These are phyloP conservation scores for Enchytraeus crypticus DNA, from an alignment of 2,888 invertebrate genomes.

Conservation along the genomic window DNA sequence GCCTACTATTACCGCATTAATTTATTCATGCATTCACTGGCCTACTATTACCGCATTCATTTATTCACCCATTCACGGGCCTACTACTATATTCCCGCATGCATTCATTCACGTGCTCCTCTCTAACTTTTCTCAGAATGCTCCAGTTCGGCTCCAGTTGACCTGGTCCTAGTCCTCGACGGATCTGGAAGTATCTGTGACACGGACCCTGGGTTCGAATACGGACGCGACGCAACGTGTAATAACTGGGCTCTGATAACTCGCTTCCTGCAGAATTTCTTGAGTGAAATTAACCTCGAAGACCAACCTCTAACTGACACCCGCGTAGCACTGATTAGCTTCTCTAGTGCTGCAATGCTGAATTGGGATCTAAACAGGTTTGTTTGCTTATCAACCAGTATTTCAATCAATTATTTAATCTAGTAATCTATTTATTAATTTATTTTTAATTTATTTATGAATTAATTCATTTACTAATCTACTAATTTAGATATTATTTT, in stretches of 20 bases:
- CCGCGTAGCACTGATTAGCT: constrained; percentile 7
- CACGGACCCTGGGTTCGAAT: constrained; percentile 5
- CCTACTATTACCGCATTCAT: too few species aligned
- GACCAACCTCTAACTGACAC: not conserved
- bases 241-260: constrained; percentile 5
- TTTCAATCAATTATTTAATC: too few species aligned
- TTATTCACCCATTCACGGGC: too few species aligned
- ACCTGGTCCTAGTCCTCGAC: constrained; percentile 12
- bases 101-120: too few species aligned
- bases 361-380: not conserved
- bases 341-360: not conserved
- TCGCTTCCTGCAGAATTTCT: not conserved
- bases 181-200: constrained; percentile 15
- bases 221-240: constrained; percentile 7
- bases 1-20: too few species aligned
- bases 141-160: not conserved
- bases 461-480: too few species aligned
- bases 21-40: too few species aligned
- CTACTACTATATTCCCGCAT: too few species aligned
- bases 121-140: not conserved
- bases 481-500: too few species aligned
- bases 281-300: not conserved
- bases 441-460: too few species aligned
- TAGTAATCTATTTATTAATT: too few species aligned
- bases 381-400: not conserved